Evolutionary conservation across 1,140 invertebrate species (phyloP), one percentile per base, ranked within the genome.

Genomic region (Musca domestica): DNA sequence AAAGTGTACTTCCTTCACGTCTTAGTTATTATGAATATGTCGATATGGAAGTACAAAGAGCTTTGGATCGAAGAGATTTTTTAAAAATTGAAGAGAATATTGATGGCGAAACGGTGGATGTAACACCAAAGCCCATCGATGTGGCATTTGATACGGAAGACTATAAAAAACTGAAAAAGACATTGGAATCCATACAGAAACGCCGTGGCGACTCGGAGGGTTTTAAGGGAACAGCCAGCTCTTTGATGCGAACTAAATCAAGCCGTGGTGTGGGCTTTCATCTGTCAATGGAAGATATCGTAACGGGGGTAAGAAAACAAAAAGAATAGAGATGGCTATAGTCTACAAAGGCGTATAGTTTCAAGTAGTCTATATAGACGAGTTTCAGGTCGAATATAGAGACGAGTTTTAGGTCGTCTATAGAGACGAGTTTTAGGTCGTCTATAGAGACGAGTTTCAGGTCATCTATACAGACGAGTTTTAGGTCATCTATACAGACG

Each of bases 71-170:
- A 7, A 12, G 64, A 19, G 15, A n/a, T 23, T 14, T 25, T 17
- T 30, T 69, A 9, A 14, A 27, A 17, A 12, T 65, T 0, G 15
- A 46, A 14, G 67, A 69, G 10, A 20, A 2, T 15, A 23, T 54
- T 7, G 19, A 48, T n/a, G 46, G 49, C 15, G 17, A 65, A 22
- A 4, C 3, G n/a, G 19, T 47, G n/a, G n/a, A 56, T 17, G 64
- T 69, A 7, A 69, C 67, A 47, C 67, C 67, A 0, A 65, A 65
- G 17, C 34, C 52, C 1, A 65, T 67, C n/a, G 23, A 67, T 9
- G 4, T 25, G 6, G 15, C 27, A 12, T 17, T 15, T 2, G 23
- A 41, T n/a, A 54, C 48, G 1, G 56, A 61, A 19, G 27, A 19
- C 3, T 61, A 34, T 34, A 34, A 34, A 20, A 34, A 20, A 41